Conservation (phyloP, 2,888 invertebrate species). For the Eremobia ochroleuca region DNA sequence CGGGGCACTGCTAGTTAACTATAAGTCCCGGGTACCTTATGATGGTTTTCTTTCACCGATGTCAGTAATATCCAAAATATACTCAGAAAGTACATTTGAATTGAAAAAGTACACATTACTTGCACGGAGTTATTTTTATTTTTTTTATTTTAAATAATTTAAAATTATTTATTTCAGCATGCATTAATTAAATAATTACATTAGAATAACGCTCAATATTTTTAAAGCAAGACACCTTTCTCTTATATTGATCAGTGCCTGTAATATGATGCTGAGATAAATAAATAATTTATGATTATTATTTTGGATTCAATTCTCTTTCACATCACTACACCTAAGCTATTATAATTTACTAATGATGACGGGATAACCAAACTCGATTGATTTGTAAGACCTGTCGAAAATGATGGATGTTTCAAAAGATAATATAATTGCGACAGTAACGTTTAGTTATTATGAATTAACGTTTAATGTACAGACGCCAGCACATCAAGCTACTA, state of each 20-base stretch:
- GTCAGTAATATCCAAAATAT: background rate
- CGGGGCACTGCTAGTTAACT: too few relatives aligned
- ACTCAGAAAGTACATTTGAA: background rate
- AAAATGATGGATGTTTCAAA: conserved; percentile 65
- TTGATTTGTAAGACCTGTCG: conserved; percentile 67
- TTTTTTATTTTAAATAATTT: too few relatives aligned
- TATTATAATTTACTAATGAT: conserved; percentile 62
- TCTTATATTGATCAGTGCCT: too few relatives aligned
- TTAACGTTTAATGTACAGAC: conserved; percentile 19
- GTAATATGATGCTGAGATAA: too few relatives aligned
- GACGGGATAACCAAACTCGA: conserved; percentile 66
- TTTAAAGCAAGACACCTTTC: too few relatives aligned
- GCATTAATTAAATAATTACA: too few relatives aligned
- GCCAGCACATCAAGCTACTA: too few relatives aligned
- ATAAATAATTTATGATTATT: too few relatives aligned
- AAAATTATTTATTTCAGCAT: too few relatives aligned
- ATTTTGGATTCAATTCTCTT: background rate
- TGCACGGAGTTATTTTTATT: too few relatives aligned
- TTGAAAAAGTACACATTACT: background rate
- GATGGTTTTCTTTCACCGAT: background rate
- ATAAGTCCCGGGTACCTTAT: background rate
- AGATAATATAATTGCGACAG: conserved; percentile 51
- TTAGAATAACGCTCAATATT: too few relatives aligned
- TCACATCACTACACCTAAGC: conserved; percentile 46
- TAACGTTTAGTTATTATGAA: conserved; percentile 23